Base-by-base conservation (phyloP, 2,888 invertebrate species). In the Brachyptera putata region DNA sequence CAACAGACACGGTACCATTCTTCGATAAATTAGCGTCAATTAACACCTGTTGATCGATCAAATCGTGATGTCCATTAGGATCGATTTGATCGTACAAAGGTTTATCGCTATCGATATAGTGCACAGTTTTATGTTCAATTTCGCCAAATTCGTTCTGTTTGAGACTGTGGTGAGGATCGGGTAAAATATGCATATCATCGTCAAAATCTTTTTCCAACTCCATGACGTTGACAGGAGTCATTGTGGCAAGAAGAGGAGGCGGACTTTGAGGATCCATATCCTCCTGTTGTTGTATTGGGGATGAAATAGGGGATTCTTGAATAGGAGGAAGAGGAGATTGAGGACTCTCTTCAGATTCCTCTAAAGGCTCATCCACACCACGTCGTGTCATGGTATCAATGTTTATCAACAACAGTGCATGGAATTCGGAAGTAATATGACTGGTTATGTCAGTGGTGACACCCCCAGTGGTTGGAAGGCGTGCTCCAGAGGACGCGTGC, bases 151-250 rank as follows among this genome's bases (percentile, higher is more conserved):
- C 53, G 34, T 53, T 53, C 14, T 53, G 34, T 14, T 34, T 34
- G 1, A 53, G 18, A 7, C n/a, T 24, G 37, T 30, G 36, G 2
- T 5, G 43, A 3, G 11, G 3, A 3, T 46, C 46, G 46, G 46
- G 46, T 3, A 21, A 7, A 3, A 46, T 46, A 70, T 70, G 57
- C 70, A 70, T 41, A 67, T 79, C 79, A 60, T 79, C 79, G 70
- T 83, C 83, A 79, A 83, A 81, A 70, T 84, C 84, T 61, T 83
- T 83, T 69, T 84, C 76, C 58, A 85, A 80, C 70, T 90, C 89
- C 69, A 89, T 81, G 36, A 90, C 89, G 71, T 88, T 90, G 66
- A 91, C 91, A 60, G 91, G 90, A 63, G 90, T 91, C 91, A 91
- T 91, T 70, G 90, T 91, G 66, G 90, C 89, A 67, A 91, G 79